Percentiles rank a stretch among this genome's conserved stretches.
These are phyloP conservation scores for Dufourea novaeangliae DNA, from an alignment of 1,140 invertebrate species.

Conservation along the genomic window DNA sequence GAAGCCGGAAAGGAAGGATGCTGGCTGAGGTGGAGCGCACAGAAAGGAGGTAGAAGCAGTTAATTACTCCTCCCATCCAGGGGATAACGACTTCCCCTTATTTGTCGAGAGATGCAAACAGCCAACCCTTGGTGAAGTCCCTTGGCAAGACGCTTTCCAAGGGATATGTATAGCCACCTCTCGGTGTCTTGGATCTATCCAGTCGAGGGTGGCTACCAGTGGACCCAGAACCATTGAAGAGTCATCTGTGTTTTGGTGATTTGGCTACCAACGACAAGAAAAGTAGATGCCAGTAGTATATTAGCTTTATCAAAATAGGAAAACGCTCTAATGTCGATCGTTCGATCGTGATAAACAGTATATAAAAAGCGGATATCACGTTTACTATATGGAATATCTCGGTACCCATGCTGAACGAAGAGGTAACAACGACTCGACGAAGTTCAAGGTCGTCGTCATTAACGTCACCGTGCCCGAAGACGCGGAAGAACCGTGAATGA, in stretches of 20 bases:
- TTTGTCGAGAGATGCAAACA: conserved; percentile 79
- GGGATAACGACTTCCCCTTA: conserved; percentile 80
- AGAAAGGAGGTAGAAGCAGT: conserved; percentile 73
- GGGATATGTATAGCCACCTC: conserved; percentile 57
- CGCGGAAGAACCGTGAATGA: not conserved
- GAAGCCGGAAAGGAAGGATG: conserved; percentile 65
- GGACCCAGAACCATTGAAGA: not conserved
- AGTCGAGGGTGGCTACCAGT: not conserved
- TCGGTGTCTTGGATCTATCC: not conserved
- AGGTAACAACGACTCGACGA: not conserved
- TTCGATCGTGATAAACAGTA: not conserved
- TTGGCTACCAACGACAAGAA: too few relatives aligned
- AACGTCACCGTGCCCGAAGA: not conserved
- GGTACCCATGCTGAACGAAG: not conserved
- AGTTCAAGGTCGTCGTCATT: conserved; percentile 36
- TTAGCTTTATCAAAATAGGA: not conserved
- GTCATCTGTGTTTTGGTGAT: not conserved
- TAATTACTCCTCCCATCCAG: conserved; percentile 78
- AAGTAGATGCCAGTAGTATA: not conserved
- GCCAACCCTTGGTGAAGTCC: conserved; percentile 72
- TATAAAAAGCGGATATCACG: not conserved
- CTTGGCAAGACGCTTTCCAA: conserved; percentile 72
- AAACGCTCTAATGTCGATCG: not conserved
- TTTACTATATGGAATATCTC: not conserved
- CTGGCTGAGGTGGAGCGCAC: conserved; percentile 57